Conservation (phyloP, 2,888 invertebrate genomes). For the Bimastos eiseni region DNA sequence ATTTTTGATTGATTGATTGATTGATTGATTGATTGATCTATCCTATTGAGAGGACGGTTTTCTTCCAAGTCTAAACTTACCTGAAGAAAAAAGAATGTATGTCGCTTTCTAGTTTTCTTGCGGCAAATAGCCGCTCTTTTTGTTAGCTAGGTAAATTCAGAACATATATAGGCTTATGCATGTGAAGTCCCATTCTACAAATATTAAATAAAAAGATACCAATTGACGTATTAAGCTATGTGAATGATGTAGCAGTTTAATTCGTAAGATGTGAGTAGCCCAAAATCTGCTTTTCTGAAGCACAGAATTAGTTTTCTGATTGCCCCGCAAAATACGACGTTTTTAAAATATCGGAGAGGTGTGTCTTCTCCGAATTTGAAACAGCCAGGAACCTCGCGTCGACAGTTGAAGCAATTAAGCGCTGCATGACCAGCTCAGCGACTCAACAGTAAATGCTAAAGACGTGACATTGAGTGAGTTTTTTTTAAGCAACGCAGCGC, state of each 20-base stretch:
- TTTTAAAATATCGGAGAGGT: neutral
- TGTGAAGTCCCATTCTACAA: too few species aligned
- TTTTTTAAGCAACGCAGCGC: too few species aligned
- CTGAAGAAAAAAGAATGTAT: neutral
- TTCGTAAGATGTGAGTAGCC: too few species aligned
- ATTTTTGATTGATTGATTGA: too few species aligned
- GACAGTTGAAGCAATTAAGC: neutral
- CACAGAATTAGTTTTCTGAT: neutral
- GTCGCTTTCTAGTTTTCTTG: neutral
- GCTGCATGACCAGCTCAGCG: neutral
- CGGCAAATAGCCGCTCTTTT: neutral
- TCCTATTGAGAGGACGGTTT: neutral
- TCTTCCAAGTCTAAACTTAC: neutral
- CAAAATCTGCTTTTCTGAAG: neutral
- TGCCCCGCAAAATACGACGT: neutral
- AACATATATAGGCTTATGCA: too few species aligned
- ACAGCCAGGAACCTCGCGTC: neutral
- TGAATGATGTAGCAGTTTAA: too few species aligned
- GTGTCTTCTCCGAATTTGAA: neutral
- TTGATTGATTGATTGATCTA: too few species aligned
- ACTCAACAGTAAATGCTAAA: neutral
- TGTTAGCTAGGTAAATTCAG: too few species aligned
- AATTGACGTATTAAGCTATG: too few species aligned
- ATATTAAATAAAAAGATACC: too few species aligned
- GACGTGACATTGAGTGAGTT: too few species aligned